These are phyloP conservation scores for Drosophila algonquin DNA, from an alignment of 2,888 invertebrate species.

Conservation along the genomic window DNA sequence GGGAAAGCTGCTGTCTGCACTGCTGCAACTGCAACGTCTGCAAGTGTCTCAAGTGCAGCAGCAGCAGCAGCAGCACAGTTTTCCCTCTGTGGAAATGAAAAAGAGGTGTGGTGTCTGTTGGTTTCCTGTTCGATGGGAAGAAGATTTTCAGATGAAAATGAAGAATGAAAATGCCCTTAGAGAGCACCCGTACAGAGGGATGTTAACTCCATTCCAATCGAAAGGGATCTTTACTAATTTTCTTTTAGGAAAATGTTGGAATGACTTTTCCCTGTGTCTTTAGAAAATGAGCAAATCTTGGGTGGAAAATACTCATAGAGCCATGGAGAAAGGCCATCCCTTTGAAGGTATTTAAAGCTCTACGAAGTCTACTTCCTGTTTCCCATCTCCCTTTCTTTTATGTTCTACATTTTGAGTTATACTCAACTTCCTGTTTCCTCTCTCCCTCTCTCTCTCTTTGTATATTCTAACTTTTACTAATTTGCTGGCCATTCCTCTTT, in stretches of 20 bases:
- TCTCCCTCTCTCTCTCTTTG: background rate
- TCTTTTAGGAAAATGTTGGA: too few species aligned
- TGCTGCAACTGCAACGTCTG: constrained; percentile 3
- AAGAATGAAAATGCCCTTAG: too few species aligned
- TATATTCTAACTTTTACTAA: background rate
- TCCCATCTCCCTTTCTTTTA: too few species aligned
- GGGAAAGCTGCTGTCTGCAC: constrained; percentile 25
- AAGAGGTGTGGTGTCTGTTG: constrained; percentile 16
- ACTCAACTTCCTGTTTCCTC: background rate
- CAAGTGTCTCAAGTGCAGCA: constrained; percentile 12
- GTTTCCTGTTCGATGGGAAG: constrained; percentile 41
- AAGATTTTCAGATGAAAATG: background rate
- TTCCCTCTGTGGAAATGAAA: constrained; percentile 4
- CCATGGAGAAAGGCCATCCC: background rate
- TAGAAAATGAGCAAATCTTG: too few species aligned
- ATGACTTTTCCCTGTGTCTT: too few species aligned
- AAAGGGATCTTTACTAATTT: too few species aligned
- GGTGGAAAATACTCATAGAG: too few species aligned
- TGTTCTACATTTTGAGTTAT: too few species aligned
- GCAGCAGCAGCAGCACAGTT: constrained; percentile 18
- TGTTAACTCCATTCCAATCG: too few species aligned
- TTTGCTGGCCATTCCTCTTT: constrained; percentile 31
- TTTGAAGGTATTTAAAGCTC: background rate
- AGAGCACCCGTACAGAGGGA: too few species aligned
- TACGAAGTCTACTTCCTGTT: background rate